Percentiles rank a stretch among this genome's conserved stretches.
Conservation (phyloP, 2,888 invertebrate species). For the Halocaridina rubra region DNA sequence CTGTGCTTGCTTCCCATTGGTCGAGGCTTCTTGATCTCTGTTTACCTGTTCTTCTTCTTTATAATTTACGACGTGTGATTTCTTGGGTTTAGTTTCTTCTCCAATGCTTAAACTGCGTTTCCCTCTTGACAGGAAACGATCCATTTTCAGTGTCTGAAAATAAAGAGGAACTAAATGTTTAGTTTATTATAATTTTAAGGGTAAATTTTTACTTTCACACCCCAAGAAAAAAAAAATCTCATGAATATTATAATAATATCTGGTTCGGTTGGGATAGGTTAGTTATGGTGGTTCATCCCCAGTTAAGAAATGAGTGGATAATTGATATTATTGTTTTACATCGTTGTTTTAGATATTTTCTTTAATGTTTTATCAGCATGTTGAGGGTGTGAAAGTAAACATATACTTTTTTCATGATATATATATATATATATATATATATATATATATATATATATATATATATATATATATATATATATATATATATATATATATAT, state of each 20-base stretch:
- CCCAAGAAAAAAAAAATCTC: no score
- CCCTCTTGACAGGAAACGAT: not conserved
- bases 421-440: not conserved
- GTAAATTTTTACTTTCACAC: no score
- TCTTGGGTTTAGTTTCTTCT: no score
- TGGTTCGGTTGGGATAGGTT: not conserved
- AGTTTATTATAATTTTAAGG: no score
- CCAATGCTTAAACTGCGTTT: not conserved
- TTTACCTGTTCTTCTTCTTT: not conserved
- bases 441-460: not conserved
- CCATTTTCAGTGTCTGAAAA: not conserved
- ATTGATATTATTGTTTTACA: no score
- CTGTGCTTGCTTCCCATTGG: not conserved
- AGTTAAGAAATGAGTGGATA: not conserved
- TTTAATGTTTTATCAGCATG: no score
- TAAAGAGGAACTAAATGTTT: no score
- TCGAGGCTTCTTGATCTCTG: not conserved
- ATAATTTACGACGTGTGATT: no score
- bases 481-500: conserved; percentile 23
- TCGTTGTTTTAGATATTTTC: no score
- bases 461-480: not conserved
- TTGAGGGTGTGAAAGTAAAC: not conserved
- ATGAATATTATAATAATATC: no score
- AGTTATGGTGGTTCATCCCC: not conserved
- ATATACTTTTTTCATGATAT: not conserved